Evolutionary conservation across 2,797 vertebrate genomes (phyloP).

Genomic region (Lates japonicus): DNA sequence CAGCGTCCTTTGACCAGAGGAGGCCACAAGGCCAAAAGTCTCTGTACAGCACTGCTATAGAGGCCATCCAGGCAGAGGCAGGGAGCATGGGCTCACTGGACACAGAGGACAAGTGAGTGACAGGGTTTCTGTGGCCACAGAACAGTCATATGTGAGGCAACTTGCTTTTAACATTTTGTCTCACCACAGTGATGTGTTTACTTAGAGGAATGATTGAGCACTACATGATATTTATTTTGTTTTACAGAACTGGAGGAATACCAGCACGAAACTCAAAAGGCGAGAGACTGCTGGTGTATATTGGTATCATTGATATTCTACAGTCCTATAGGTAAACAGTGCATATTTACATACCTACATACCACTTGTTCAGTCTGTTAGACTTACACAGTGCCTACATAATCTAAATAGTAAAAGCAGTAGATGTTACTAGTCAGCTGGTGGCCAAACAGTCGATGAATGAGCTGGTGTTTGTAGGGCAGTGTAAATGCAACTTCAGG

Average conservation of each 20-base stretch:
- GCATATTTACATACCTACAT: background rate
- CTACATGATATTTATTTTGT: slow-evolving; percentile 7
- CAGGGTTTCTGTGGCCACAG: background rate
- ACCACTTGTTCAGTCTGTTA: slow-evolving; percentile 1
- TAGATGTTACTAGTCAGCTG: no score
- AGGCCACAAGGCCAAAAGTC: slow-evolving; percentile 90
- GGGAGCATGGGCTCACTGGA: slow-evolving; percentile 86
- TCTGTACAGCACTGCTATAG: slow-evolving; percentile 95
- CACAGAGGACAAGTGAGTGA: slow-evolving; percentile 91
- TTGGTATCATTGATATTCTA: slow-evolving; percentile 96
- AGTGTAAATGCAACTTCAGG: no score
- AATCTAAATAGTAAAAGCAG: slow-evolving; percentile 2
- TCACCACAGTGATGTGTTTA: background rate
- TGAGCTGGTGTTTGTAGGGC: no score
- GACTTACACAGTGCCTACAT: background rate
- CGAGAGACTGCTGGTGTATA: slow-evolving; percentile 93
- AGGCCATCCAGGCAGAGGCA: slow-evolving; percentile 94
- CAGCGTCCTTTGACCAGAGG: slow-evolving; percentile 77
- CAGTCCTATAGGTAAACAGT: slow-evolving; percentile 93
- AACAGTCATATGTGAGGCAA: background rate
- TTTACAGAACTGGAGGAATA: slow-evolving; percentile 93
- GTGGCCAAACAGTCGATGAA: no score
- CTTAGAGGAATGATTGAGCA: background rate
- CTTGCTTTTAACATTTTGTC: background rate
- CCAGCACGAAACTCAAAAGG: slow-evolving; percentile 91